Conservation (phyloP, 2,113 vertebrate genomes). For the Tychaedon coryphoeus region DNA sequence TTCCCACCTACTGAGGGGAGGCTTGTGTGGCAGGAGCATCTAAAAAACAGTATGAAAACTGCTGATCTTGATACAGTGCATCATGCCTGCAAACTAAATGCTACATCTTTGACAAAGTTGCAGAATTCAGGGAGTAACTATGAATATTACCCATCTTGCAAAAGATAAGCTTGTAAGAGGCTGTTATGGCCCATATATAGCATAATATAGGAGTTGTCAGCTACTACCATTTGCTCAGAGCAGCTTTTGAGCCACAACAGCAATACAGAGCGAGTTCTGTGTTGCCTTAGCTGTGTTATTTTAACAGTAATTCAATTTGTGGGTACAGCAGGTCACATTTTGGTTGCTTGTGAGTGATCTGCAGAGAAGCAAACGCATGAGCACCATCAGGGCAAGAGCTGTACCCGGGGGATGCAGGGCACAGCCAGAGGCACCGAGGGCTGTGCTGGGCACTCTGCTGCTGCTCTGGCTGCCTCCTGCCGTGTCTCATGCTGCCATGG, state of each 20-base stretch:
- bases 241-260: not conserved
- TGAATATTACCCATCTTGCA: not conserved
- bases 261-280: not conserved
- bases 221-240: not conserved
- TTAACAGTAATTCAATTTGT: conserved; percentile 2
- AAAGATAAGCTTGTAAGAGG: not conserved
- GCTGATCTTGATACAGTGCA: not conserved
- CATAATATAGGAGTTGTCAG: not conserved
- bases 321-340: not conserved
- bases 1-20: conserved; percentile 15
- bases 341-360: not conserved
- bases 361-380: not conserved
- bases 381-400: not conserved
- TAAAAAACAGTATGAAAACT: conserved; percentile 4
- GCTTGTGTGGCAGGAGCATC: not conserved
- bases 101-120: not conserved
- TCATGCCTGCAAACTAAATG: not conserved
- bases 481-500: not conserved
- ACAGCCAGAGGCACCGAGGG: not conserved
- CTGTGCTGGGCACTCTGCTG: not conserved
- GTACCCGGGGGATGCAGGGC: rapidly evolving
- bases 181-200: not conserved
- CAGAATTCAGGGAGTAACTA: not conserved
- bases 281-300: conserved; percentile 15
- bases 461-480: not conserved